Percentiles rank a stretch among this genome's conserved stretches.
These are phyloP conservation scores for Mormyrus lacerda DNA, from an alignment of 2,113 vertebrate genomes.

Conservation along the genomic window DNA sequence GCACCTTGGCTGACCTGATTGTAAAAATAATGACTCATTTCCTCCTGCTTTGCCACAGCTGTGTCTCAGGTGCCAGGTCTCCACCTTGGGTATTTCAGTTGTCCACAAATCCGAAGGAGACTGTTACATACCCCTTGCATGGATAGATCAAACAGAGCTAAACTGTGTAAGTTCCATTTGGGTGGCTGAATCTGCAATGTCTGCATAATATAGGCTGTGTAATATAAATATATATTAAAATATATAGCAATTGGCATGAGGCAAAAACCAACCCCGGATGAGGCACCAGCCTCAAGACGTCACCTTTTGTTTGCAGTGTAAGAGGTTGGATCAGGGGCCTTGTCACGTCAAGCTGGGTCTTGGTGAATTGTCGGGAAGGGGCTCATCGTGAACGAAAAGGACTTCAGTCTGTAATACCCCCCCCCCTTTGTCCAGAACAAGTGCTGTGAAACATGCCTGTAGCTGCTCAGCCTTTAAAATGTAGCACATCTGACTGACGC, in stretches of 20 bases:
- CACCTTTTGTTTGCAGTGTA: neutral
- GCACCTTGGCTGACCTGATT: neutral
- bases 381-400: neutral
- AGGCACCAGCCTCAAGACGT: neutral
- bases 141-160: neutral
- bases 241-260: neutral
- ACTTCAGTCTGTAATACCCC: neutral
- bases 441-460: neutral
- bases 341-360: neutral
- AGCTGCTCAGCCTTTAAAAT: neutral
- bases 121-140: neutral
- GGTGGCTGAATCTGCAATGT: neutral
- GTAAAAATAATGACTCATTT: constrained; percentile 8
- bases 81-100: neutral
- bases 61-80: neutral
- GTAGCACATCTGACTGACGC: neutral
- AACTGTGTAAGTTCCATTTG: neutral
- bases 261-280: neutral
- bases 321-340: neutral
- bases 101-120: neutral
- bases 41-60: neutral
- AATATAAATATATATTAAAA: neutral
- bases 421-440: neutral
- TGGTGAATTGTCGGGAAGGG: neutral
- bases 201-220: neutral